Conservation (phyloP, 2,888 invertebrate genomes). For the Drosophila mimica region DNA sequence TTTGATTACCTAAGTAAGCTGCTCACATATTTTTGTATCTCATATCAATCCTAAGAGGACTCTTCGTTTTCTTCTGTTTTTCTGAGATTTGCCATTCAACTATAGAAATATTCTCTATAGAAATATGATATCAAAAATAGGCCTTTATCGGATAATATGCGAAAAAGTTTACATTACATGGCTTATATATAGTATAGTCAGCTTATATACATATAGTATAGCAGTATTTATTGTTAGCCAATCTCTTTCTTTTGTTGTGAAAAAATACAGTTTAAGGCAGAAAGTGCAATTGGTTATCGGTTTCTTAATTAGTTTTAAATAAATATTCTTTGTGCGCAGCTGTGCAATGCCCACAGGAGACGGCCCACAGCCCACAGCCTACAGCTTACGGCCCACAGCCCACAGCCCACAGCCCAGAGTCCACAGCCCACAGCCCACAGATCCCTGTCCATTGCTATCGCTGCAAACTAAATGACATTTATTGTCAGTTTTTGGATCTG, state of each 20-base stretch:
- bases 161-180: too few species aligned
- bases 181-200: too few species aligned
- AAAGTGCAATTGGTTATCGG: constrained; percentile 35
- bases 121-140: background rate
- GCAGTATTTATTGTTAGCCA: constrained; percentile 1
- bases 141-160: too few species aligned
- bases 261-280: constrained; percentile 13
- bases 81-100: background rate
- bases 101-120: background rate
- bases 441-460: constrained; percentile 9
- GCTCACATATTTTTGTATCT: background rate
- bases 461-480: constrained; percentile 71
- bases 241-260: background rate
- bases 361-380: background rate
- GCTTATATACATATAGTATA: too few species aligned
- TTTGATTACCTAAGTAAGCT: background rate
- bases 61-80: background rate
- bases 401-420: background rate
- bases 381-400: background rate
- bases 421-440: background rate
- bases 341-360: constrained; percentile 10
- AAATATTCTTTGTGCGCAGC: constrained; percentile 45
- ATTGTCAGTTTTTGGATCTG: constrained; percentile 60
- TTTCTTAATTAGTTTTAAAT: constrained; percentile 52
- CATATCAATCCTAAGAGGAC: too few species aligned